Conservation (phyloP, 2,113 vertebrate species). For the Nicator chloris region DNA sequence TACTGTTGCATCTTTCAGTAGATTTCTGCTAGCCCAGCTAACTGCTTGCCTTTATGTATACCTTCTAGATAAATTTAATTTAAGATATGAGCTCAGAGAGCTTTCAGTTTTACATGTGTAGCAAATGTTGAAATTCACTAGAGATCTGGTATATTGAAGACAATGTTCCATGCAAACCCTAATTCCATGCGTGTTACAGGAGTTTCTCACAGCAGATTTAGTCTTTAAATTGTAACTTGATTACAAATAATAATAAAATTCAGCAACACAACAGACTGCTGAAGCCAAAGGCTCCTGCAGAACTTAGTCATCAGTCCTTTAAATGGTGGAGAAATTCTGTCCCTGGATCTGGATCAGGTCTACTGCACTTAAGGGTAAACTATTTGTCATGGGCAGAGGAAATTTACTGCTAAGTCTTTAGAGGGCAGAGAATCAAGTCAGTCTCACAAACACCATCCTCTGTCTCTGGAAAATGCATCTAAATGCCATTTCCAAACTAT, state of each 20-base stretch:
- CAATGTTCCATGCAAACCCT: background rate
- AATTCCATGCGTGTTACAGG: background rate
- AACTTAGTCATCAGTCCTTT: background rate
- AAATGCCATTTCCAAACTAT: background rate
- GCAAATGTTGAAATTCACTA: background rate
- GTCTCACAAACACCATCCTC: background rate
- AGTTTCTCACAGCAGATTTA: background rate
- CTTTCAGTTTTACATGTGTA: background rate
- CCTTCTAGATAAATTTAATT: background rate
- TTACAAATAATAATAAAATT: background rate
- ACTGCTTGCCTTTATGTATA: background rate
- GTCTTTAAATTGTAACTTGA: background rate
- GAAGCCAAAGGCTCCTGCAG: background rate
- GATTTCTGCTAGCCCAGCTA: background rate
- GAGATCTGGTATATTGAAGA: background rate
- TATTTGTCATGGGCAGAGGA: background rate
- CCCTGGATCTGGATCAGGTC: background rate
- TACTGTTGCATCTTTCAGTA: background rate
- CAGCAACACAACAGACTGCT: background rate
- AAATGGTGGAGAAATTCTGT: background rate
- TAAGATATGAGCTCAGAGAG: background rate
- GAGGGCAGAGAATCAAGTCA: background rate
- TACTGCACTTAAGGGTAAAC: background rate
- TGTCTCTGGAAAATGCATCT: background rate
- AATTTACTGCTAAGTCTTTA: background rate